These are phyloP conservation scores for Pogonognathellus flavescens DNA, from an alignment of 1,140 invertebrate species.

Conservation along the genomic window DNA sequence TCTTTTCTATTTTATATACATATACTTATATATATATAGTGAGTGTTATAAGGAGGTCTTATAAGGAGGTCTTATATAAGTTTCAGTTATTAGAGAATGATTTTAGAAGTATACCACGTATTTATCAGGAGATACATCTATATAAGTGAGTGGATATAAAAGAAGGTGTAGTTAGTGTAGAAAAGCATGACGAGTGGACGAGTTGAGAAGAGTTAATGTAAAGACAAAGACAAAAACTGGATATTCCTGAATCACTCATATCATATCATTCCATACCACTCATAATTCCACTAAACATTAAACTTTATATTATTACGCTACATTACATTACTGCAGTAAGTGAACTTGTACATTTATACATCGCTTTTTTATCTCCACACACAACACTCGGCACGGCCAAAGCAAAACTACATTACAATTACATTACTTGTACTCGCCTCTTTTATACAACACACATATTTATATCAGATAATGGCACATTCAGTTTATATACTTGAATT, in stretches of 20 bases:
- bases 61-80: too few relatives aligned
- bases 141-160: too few relatives aligned
- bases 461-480: neutral
- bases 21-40: too few relatives aligned
- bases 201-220: neutral
- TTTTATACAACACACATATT: neutral
- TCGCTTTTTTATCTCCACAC: neutral
- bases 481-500: too few relatives aligned
- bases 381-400: neutral
- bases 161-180: neutral
- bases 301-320: slow-evolving; percentile 26
- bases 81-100: too few relatives aligned
- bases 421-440: neutral
- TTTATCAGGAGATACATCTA: too few relatives aligned
- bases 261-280: slow-evolving; percentile 28
- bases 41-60: too few relatives aligned
- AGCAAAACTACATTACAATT: neutral
- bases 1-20: too few relatives aligned
- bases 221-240: slow-evolving; percentile 49
- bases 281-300: slow-evolving; percentile 38
- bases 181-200: slow-evolving; percentile 23
- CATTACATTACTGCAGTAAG: neutral
- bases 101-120: too few relatives aligned
- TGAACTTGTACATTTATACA: neutral
- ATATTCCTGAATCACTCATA: slow-evolving; percentile 50